Conservation (phyloP, 2,888 invertebrate genomes). For the Temnothorax ravouxi region DNA sequence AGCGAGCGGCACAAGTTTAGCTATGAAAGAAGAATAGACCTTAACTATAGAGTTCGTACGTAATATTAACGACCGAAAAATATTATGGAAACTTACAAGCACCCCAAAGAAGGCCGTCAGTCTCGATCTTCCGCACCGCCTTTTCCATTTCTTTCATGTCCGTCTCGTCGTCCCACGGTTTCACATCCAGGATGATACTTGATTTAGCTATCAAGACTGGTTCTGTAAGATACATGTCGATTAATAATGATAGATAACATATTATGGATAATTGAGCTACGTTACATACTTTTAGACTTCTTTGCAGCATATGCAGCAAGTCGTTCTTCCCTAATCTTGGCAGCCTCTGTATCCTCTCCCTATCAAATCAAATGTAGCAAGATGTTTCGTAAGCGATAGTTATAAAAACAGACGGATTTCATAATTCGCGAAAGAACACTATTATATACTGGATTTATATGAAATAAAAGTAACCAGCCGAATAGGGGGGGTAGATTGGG, state of each 20-base stretch:
- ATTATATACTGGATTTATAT: slow-evolving; percentile 26
- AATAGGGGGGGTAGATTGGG: too few species aligned
- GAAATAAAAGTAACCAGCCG: too few species aligned
- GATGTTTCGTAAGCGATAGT: slow-evolving; percentile 50
- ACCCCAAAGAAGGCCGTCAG: slow-evolving; percentile 98
- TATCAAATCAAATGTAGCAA: slow-evolving; percentile 79
- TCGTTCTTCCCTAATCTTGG: slow-evolving; percentile 93
- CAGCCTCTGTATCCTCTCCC: slow-evolving; percentile 92
- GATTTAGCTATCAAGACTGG: slow-evolving; percentile 97
- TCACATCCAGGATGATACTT: slow-evolving; percentile 96
- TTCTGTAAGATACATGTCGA: slow-evolving; percentile 87
- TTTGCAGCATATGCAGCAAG: slow-evolving; percentile 96
- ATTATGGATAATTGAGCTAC: not conserved
- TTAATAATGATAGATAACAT: not conserved
- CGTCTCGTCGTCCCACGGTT: slow-evolving; percentile 97
- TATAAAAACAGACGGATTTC: slow-evolving; percentile 2
- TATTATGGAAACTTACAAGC: slow-evolving; percentile 88
- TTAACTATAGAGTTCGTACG: not conserved
- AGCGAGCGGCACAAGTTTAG: slow-evolving; percentile 96
- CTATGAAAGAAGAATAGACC: slow-evolving; percentile 84
- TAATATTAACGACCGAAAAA: not conserved
- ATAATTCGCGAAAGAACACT: not conserved
- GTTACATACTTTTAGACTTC: slow-evolving; percentile 93
- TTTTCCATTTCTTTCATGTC: slow-evolving; percentile 95
- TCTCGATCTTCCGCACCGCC: slow-evolving; percentile 91